Evolutionary conservation across 2,113 vertebrate genomes (phyloP), one percentile per base, ranked within the genome.

Genomic region (Sylvia atricapilla): DNA sequence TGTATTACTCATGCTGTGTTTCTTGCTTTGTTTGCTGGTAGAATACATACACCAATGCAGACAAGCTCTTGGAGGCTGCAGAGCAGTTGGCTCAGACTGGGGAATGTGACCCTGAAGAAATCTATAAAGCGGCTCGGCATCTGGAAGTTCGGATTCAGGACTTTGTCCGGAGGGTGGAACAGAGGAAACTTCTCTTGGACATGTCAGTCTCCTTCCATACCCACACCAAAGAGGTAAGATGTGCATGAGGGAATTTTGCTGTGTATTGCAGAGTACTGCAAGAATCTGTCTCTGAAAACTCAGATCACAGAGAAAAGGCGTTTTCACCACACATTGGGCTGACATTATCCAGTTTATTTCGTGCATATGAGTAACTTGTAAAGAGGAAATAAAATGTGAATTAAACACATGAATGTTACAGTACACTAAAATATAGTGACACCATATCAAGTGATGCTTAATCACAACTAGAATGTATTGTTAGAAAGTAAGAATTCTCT

Each of bases 201-300:
- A 99, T 99, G 99, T 99, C 99, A 4, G 99, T 99, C 89, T 99
- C 99, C 93, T 99, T 99, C 97, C 99, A 99, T 96, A 99, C 99
- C 8, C 99, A 99, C 98, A 99, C 99, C 89, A 99, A 99, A 97
- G 99, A 99, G 99, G 99, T 99, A 98, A 97, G 97, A 70, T 33
- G 35, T n/a, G 44, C 73, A 44, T 30, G 30, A 81, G 30, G 13
- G 35, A 70, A 30, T 79, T 84, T 81, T 77, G 85, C 33, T 79
- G 49, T 77, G 46, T 52, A 9, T 89, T 81, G 22, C 19, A 21
- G n/a, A 68, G 68, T 27, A 35, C 52, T 94, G 52, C 44, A 64
- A 37, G 46, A 93, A 14, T 33, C 72, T 94, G 58, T 53, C 44
- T 70, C 41, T 78, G 74, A 81, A 94, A 96, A 63, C 25, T 89